Evolutionary conservation across 2,113 vertebrate genomes (phyloP).

Genomic region (Megalops atlanticus): DNA sequence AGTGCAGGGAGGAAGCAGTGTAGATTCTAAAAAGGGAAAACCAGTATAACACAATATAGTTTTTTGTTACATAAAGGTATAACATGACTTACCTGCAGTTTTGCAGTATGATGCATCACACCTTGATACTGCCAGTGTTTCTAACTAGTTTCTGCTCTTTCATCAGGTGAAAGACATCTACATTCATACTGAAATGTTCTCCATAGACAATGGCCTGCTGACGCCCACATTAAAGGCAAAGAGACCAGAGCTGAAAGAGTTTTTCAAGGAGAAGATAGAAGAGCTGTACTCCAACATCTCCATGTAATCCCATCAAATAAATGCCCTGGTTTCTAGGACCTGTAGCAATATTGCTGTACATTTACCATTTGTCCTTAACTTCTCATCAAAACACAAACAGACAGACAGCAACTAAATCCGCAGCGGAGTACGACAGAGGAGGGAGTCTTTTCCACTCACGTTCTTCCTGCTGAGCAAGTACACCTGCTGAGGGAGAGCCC

Average conservation of each 20-base stretch:
- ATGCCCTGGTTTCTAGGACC: conserved; percentile 54
- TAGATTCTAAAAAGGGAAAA: too few species aligned
- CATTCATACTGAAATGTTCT: conserved; percentile 92
- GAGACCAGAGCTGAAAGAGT: conserved; percentile 90
- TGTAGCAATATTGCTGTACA: conserved; percentile 67
- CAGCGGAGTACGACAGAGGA: conserved; percentile 28
- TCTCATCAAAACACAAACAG: conserved; percentile 54
- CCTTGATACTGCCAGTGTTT: neutral
- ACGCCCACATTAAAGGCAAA: conserved; percentile 96
- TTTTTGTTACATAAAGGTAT: too few species aligned
- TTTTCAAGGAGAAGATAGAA: conserved; percentile 90
- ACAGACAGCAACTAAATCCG: conserved; percentile 26
- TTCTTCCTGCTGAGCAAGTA: neutral
- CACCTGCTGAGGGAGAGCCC: neutral
- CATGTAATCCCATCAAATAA: conserved; percentile 74
- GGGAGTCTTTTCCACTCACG: conserved; percentile 3
- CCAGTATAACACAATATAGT: too few species aligned
- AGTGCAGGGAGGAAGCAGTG: too few species aligned
- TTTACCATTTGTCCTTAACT: conserved; percentile 47
- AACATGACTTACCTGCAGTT: too few species aligned
- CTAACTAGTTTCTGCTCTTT: conserved; percentile 41
- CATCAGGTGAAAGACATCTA: conserved; percentile 93
- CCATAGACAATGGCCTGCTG: conserved; percentile 90
- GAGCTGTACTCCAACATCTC: conserved; percentile 87
- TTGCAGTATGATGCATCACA: too few species aligned